Evolutionary conservation across 2,888 invertebrate genomes (phyloP).

Genomic region (Isoperla grammatica): DNA sequence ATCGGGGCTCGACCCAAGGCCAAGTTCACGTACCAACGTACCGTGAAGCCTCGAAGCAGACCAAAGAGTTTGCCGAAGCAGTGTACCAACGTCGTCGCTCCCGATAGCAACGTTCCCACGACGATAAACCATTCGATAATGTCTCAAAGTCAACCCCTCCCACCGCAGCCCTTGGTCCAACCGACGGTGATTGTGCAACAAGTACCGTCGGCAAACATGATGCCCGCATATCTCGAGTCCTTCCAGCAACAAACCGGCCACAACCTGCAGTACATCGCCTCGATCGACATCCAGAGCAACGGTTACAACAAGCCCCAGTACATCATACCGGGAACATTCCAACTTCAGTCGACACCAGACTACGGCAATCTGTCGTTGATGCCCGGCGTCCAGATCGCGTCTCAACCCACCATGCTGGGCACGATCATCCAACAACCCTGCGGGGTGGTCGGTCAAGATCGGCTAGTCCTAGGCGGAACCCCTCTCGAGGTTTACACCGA

Average conservation of each 20-base stretch:
- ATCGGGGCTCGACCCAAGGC: neutral
- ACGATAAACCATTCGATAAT: neutral
- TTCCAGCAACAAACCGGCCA: conserved; percentile 64
- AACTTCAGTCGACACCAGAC: conserved; percentile 40
- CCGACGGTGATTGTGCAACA: conserved; percentile 67
- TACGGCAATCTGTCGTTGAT: conserved; percentile 39
- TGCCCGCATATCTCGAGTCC: conserved; percentile 61
- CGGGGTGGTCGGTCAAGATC: conserved; percentile 50
- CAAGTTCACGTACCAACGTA: neutral
- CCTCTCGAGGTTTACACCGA: conserved; percentile 60
- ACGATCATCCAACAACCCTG: conserved; percentile 51
- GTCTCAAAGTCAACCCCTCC: neutral
- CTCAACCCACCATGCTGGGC: conserved; percentile 49
- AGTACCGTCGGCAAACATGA: conserved; percentile 52
- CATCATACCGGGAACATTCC: conserved; percentile 41
- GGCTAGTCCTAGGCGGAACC: conserved; percentile 56
- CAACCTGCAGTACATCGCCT: conserved; percentile 71
- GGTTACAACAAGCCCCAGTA: conserved; percentile 40
- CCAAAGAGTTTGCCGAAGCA: no score
- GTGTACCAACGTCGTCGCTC: no score
- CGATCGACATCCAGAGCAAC: conserved; percentile 55
- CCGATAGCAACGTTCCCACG: neutral
- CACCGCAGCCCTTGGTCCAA: conserved; percentile 32
- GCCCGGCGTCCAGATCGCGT: conserved; percentile 35
- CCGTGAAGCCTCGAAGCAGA: no score